These are phyloP conservation scores for Cydia amplana DNA, from an alignment of 1,140 invertebrate genomes.

Conservation along the genomic window DNA sequence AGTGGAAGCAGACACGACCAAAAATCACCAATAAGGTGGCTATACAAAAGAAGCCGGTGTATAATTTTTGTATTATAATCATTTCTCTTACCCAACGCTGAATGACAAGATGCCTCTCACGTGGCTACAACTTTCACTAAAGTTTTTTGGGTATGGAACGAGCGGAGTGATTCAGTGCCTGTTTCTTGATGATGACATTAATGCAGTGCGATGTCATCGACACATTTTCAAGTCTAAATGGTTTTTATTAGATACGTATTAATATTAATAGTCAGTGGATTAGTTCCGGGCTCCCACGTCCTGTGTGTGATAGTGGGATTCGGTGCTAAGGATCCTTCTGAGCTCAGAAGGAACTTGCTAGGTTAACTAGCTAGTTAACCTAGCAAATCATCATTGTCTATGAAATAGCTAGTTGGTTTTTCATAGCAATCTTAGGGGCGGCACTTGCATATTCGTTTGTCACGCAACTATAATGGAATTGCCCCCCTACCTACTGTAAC, in stretches of 20 bases:
- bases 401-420: not conserved
- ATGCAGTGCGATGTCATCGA: constrained; percentile 4
- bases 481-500: not conserved
- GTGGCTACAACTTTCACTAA: constrained; percentile 72
- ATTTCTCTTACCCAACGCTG: constrained; percentile 63
- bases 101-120: constrained; percentile 65
- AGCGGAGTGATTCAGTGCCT: constrained; percentile 39
- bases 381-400: not conserved
- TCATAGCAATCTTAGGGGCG: constrained; percentile 1
- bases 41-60: constrained; percentile 39
- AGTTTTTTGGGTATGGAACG: constrained; percentile 64
- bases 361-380: not conserved
- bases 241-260: not conserved
- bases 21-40: not conserved
- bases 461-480: constrained; percentile 20
- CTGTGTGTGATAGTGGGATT: not conserved
- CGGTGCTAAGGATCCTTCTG: not conserved
- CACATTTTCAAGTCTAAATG: not conserved
- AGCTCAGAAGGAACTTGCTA: too few relatives aligned
- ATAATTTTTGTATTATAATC: constrained; percentile 59
- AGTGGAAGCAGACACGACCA: not conserved
- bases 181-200: constrained; percentile 32
- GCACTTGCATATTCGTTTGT: constrained; percentile 24
- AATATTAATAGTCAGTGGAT: not conserved
- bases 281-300: constrained; percentile 5